Base-by-base conservation (phyloP, 2,797 vertebrate species). In the Bothrops alternatus region DNA sequence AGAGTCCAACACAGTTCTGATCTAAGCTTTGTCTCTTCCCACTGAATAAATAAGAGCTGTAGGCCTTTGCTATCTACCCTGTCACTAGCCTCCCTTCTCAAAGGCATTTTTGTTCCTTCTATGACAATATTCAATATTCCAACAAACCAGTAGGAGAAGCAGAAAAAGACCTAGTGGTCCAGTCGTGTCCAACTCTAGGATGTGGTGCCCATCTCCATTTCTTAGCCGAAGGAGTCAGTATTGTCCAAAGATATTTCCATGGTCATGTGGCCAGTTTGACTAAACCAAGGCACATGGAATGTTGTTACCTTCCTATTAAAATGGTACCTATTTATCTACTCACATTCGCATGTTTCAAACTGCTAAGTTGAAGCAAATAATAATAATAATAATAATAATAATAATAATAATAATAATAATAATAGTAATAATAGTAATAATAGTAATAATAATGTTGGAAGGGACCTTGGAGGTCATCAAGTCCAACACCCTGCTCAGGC, bases 121-220 rank as follows among this genome's bases (percentile, higher is more conserved):
- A 53, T 53, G 50, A 10, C 50, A 53, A 53, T 65, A 65, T 65
- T 2, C 13, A 65, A 65, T n/a, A n/a, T 65, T 65, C 63, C 50
- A 53, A 8, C 8, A 53, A 53, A 8, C 50, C 50, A 53, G 7
- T 53, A 10, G 50, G 7, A 53, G 10, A 11, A 53, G 12, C 63
- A 65, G 63, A n/a, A 16, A n/a, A 65, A 65, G 4, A 65, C 28
- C 12, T 14, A 65, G 13, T n/a, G 28, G 28, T n/a, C 13, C 63
- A 65, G 12, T 65, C 14, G 2, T 65, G 28, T n/a, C 4, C 2
- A 65, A 14, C 63, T 65, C 4, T 65, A n/a, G 13, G 4, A 5
- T 0, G 5, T 0, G 4, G 12, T 65, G 4, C 28, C n/a, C 63
- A 65, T 13, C 28, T n/a, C 61, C 8, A 4, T 65, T 65, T n/a